Conservation (phyloP, 2,113 vertebrate genomes). For the Barnardius zonarius region DNA sequence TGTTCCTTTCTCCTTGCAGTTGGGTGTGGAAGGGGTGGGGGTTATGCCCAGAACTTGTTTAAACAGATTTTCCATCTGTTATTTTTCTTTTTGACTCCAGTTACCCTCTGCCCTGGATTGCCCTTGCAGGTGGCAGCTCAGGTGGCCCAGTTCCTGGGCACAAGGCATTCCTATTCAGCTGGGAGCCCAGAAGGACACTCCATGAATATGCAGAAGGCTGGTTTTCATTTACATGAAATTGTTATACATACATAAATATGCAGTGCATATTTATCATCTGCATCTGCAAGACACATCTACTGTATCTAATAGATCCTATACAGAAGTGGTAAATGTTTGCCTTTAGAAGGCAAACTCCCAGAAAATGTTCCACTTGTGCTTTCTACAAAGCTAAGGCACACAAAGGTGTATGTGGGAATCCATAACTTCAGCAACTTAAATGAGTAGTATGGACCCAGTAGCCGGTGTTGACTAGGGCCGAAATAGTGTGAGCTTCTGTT, state of each 20-base stretch:
- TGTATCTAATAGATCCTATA: neutral
- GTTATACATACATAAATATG: neutral
- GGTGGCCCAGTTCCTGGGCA: neutral
- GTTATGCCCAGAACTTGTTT: neutral
- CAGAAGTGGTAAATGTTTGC: neutral
- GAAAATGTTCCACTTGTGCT: neutral
- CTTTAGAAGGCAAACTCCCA: neutral
- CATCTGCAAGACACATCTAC: neutral
- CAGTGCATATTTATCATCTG: neutral
- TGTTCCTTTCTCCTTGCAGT: neutral
- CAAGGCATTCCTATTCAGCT: neutral
- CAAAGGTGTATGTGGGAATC: neutral
- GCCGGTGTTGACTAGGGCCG: neutral
- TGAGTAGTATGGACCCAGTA: neutral
- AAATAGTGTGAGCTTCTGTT: neutral
- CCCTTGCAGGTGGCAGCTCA: conserved; percentile 10
- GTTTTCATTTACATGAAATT: neutral
- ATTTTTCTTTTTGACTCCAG: neutral
- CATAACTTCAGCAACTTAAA: neutral
- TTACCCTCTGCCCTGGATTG: neutral
- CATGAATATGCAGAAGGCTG: neutral
- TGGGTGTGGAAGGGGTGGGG: neutral
- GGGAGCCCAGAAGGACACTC: neutral
- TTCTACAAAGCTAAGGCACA: neutral
- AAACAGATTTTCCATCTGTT: neutral